Evolutionary conservation across 2,797 vertebrate species (phyloP).

Genomic region (Acanthurus tractus): DNA sequence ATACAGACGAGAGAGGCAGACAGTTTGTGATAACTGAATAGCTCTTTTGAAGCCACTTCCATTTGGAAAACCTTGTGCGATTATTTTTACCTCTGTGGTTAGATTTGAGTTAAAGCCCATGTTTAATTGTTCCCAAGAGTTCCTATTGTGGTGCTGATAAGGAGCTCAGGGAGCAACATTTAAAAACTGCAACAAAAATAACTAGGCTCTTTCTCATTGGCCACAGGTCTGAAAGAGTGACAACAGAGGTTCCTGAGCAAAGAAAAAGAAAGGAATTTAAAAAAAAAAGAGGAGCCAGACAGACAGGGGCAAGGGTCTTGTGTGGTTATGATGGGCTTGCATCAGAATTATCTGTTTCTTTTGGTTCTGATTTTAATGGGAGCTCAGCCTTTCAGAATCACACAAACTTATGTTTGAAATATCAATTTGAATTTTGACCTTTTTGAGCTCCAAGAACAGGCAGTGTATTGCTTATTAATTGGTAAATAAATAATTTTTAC

Average conservation of each 20-base stretch:
- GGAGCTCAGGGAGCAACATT: constrained; percentile 91
- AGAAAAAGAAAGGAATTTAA: constrained; percentile 20
- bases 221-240: constrained; percentile 73
- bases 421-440: constrained; percentile 50
- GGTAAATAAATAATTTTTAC: constrained; percentile 54
- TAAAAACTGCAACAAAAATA: constrained; percentile 91
- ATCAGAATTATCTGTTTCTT: constrained; percentile 23
- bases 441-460: constrained; percentile 23
- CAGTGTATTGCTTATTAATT: constrained; percentile 47
- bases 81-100: constrained; percentile 89
- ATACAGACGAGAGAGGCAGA: constrained; percentile 78
- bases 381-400: constrained; percentile 32
- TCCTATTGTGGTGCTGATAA: constrained; percentile 95
- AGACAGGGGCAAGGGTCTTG: constrained; percentile 19
- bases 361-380: constrained; percentile 34
- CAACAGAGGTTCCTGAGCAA: constrained; percentile 52
- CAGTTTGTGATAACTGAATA: constrained; percentile 83
- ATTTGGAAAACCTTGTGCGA: constrained; percentile 86
- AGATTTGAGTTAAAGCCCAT: constrained; percentile 89
- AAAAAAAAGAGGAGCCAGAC: constrained; percentile 15
- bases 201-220: constrained; percentile 81
- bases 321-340: constrained; percentile 6
- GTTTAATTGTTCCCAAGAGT: constrained; percentile 95
- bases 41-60: constrained; percentile 84
- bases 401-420: constrained; percentile 30